Conservation (phyloP, 2,888 invertebrate genomes). For the Axea sp. region DNA sequence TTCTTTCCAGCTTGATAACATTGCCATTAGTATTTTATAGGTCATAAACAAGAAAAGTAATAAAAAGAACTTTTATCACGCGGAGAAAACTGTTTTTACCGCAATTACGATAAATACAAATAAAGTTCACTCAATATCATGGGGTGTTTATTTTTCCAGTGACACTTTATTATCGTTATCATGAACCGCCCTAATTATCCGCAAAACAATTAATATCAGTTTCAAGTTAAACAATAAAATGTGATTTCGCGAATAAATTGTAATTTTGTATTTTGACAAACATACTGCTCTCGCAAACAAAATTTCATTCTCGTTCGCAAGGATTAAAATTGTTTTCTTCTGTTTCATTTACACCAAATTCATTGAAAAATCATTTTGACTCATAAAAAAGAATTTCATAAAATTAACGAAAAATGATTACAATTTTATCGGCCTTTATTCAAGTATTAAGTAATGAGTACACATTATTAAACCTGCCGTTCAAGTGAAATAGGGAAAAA, state of each 20-base stretch:
- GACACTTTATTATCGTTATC: conserved; percentile 5
- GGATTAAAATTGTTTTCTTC: no score
- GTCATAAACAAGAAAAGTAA: conserved; percentile 31
- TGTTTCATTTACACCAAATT: no score
- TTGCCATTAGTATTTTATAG: conserved; percentile 42
- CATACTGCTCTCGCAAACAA: no score
- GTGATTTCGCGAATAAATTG: conserved; percentile 3
- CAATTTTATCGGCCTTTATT: no score
- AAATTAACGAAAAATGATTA: no score
- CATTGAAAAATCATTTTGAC: no score
- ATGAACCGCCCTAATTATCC: conserved; percentile 23
- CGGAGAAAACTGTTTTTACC: conserved; percentile 15
- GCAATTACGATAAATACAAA: conserved; percentile 31
- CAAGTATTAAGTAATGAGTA: not conserved
- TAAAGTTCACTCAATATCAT: conserved; percentile 15
- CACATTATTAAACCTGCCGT: not conserved
- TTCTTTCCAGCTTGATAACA: no score
- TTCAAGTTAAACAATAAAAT: conserved; percentile 2
- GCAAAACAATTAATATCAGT: conserved; percentile 18
- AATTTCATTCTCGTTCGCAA: no score
- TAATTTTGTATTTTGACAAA: no score
- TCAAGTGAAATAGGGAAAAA: conserved; percentile 40
- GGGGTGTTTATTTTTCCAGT: conserved; percentile 24
- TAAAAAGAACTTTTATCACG: conserved; percentile 34
- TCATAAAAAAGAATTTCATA: no score